Evolutionary conservation across 2,113 vertebrate genomes (phyloP), one percentile per base, ranked within the genome.

Genomic region (Furnarius figulus): DNA sequence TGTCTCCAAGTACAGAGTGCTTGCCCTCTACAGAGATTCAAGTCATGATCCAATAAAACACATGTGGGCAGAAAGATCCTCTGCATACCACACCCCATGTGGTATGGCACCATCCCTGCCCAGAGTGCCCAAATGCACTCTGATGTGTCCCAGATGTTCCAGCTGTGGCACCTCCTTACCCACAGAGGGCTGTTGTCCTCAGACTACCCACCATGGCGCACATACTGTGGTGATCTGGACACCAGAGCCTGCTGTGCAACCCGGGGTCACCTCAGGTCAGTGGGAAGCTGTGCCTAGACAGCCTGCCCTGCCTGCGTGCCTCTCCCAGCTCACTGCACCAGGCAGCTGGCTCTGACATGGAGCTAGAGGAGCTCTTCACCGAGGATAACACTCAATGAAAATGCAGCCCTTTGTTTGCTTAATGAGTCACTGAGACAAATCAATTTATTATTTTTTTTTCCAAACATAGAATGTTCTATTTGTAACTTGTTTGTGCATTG

Each of bases 361-460:
- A 83, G 71, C 53, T 3, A 9, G 37, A 13, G 1, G 31, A 82
- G 63, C 82, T 25, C 7, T 44, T 77, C 91, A 70, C 76, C 59
- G 40, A 42, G 68, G 75, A 17, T 5, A 94, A 81, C 55, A 40
- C 35, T 46, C 46, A 61, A 1, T 3, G 23, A 55, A 92, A 85
- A 74, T 44, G 62, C 24, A 91, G 87, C 58, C 30, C 37, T 96
- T 96, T 96, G 82, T 96, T 85, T 91, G 59, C 79, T 50, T 84
- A 74, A 83, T 94, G 93, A 96, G 39, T 88, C 93, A 88, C 87
- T 28, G 63, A 95, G 71, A 80, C 2, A 0, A 87, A 96, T 76
- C 35, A 5, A 86, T 65, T 78, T 56, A 3, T 61, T 50, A 4
- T 42, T 56, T 33, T 42, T 67, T 74, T 56, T 1, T 4, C 8